Percentiles rank a stretch among this genome's conserved stretches.
Evolutionary conservation across 1,140 invertebrate species (phyloP).

Genomic region (Ooceraea biroi): DNA sequence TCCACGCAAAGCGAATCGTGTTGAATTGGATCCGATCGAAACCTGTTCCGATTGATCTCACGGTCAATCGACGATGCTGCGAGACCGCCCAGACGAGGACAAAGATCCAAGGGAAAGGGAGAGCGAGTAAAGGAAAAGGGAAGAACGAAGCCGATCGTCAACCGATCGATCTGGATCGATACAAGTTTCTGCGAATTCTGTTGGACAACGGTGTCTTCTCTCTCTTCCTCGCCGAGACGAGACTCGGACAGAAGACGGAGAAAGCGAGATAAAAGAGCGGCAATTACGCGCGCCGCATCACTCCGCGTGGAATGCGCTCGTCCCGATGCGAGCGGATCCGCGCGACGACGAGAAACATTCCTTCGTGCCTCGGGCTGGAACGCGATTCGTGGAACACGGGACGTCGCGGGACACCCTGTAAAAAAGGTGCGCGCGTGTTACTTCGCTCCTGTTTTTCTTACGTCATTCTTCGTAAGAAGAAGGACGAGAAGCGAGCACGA

Average conservation of each 20-base stretch:
- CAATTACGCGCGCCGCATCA: neutral
- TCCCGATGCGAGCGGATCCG: neutral
- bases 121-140: neutral
- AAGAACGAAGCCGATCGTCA: neutral
- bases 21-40: neutral
- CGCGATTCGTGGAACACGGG: too few species aligned
- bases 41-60: neutral
- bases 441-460: too few species aligned
- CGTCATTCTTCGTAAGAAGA: too few species aligned
- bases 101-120: neutral
- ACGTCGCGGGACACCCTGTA: too few species aligned
- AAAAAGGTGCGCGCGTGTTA: too few species aligned
- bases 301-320: neutral
- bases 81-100: neutral
- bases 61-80: neutral
- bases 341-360: neutral
- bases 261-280: neutral
- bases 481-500: neutral
- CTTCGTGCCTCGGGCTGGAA: too few species aligned
- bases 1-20: neutral
- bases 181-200: neutral
- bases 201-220: too few species aligned
- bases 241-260: too few species aligned
- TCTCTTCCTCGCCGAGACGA: too few species aligned
- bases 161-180: conserved; percentile 14